Evolutionary conservation across 2,113 vertebrate genomes (phyloP), one percentile per base, ranked within the genome.

Genomic region (Pseudolaguvia tuberculata): DNA sequence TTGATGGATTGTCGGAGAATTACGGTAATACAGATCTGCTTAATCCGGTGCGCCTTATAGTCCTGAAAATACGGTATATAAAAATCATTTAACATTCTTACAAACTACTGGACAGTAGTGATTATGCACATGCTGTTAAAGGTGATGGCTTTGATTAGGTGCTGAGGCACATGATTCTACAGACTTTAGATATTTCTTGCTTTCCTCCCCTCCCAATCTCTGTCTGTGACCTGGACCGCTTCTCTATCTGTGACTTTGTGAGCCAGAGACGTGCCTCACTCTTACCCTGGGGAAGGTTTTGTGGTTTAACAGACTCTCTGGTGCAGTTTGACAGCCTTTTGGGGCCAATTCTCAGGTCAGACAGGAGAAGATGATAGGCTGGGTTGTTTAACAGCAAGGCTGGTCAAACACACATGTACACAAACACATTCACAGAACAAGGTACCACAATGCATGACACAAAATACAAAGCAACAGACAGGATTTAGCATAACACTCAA

Each of bases 381-480:
- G 95, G 95, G 90, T 94, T 96, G 94, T 92, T 94, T 91, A 96
- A 92, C 91, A 95, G 95, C 89, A 95, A 87, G 90, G 93, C 93
- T 89, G 90, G 87, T 89, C 80, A 81, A 55, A 71, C 52, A 86
- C 79, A 88, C 87, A 88, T 77, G 77, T 70, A 78, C 74, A 83
- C 53, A 78, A 56, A 79, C 25, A 50, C 57, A 80, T 51, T 78
- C 45, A 86, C 79, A 85, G 17, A 78, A 62, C 53, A 73, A 42
- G 13, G 23, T 48, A 74, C 55, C 69, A 83, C 9, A 81, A n/a
- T 58, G 39, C 57, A 81, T 31, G 55, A 80, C 57, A 75, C 77
- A 77, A 75, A 63, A 80, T 27, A 53, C 18, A 79, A 75, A 59
- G 70, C 79, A 35, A 79, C 70, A 70, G 39, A 25, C 63, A 76